These are phyloP conservation scores for Carassius carassius DNA, from an alignment of 2,113 vertebrate genomes.

Conservation along the genomic window DNA sequence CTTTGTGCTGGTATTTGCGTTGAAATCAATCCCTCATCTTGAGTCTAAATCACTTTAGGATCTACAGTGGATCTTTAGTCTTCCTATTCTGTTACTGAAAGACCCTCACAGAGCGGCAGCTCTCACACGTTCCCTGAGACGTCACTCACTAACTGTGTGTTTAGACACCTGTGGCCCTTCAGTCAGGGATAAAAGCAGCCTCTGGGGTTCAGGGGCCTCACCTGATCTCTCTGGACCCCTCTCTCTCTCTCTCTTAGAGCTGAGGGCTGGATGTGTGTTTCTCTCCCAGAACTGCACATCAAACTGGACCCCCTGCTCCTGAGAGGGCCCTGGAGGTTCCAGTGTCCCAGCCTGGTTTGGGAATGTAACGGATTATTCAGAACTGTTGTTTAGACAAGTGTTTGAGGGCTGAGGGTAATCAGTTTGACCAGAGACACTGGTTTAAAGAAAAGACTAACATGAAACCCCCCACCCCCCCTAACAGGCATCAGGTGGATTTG, in stretches of 20 bases:
- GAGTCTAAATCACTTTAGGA: conserved; percentile 18
- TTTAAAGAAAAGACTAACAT: conserved; percentile 18
- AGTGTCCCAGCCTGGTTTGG: conserved; percentile 36
- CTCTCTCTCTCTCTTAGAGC: conserved; percentile 17
- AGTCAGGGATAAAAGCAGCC: conserved; percentile 17
- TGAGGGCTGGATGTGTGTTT: conserved; percentile 1
- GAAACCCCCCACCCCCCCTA: conserved; percentile 29
- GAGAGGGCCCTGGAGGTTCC: conserved; percentile 22
- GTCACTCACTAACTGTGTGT: conserved; percentile 75
- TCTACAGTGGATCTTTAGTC: not conserved
- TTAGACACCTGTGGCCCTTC: conserved; percentile 77
- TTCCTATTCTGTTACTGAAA: conserved; percentile 46
- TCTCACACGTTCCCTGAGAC: not conserved
- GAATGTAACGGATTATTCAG: conserved; percentile 41
- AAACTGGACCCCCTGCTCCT: conserved; percentile 42
- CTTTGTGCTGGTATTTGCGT: not conserved
- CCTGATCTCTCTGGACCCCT: conserved; percentile 30
- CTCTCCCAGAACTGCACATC: conserved; percentile 12
- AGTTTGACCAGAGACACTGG: conserved; percentile 35
- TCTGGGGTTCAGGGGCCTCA: conserved; percentile 37
- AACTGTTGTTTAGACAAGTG: conserved; percentile 86
- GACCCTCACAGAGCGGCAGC: not conserved
- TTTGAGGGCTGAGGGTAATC: conserved; percentile 81
- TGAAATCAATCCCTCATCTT: conserved; percentile 14
- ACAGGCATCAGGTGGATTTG: conserved; percentile 50